Conservation (phyloP, 2,888 invertebrate species). For the Cephus sareptanus region DNA sequence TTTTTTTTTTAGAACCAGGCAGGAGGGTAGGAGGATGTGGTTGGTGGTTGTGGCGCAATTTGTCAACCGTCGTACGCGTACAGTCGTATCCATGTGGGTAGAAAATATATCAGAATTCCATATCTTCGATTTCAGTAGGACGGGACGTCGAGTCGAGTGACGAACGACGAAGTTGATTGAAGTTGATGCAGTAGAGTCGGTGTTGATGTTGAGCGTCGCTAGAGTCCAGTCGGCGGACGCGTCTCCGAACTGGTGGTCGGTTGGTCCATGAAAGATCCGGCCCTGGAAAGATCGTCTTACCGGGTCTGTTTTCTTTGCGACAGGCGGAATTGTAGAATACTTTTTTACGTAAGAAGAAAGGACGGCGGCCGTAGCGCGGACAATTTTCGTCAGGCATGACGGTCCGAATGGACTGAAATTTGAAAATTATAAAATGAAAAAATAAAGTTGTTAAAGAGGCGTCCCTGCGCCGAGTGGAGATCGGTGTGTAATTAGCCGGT, state of each 20-base stretch:
- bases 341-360: background rate
- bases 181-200: no score
- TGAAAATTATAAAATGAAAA: slow-evolving; percentile 16
- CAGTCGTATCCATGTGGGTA: background rate
- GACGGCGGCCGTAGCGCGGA: background rate
- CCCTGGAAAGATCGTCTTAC: background rate
- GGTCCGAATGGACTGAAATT: slow-evolving; percentile 18
- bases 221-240: background rate
- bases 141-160: background rate
- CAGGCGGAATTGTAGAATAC: background rate
- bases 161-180: background rate
- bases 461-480: slow-evolving; percentile 1
- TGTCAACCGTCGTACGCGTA: background rate
- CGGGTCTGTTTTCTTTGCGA: background rate
- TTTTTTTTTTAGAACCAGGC: background rate
- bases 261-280: background rate
- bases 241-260: background rate
- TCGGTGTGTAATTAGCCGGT: slow-evolving; percentile 31
- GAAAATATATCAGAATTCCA: background rate
- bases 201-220: background rate
- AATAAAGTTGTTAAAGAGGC: slow-evolving; percentile 7
- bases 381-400: background rate
- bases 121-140: background rate
- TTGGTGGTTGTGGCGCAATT: background rate
- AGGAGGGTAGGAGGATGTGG: background rate